These are phyloP conservation scores for Sciurus carolinensis DNA, from an alignment of 2,797 vertebrate genomes.

Conservation along the genomic window DNA sequence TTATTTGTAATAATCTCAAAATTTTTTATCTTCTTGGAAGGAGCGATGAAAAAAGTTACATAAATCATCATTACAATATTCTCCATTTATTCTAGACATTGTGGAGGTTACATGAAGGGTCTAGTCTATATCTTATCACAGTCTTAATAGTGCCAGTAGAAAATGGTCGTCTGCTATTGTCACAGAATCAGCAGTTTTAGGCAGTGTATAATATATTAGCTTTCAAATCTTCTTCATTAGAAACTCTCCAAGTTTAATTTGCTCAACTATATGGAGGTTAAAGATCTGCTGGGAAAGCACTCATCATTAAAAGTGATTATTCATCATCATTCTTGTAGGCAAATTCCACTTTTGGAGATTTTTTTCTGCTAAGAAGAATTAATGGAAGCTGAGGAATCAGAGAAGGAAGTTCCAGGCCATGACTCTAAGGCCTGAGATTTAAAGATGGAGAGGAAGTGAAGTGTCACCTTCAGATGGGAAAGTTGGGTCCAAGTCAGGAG, in stretches of 20 bases:
- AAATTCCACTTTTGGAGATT: conserved; percentile 45
- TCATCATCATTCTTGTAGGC: conserved; percentile 31
- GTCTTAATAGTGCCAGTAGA: neutral
- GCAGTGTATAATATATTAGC: conserved; percentile 59
- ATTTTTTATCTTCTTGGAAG: conserved; percentile 56
- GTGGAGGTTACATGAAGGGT: neutral
- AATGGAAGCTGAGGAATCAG: conserved; percentile 1
- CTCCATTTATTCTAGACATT: conserved; percentile 44
- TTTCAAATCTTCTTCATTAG: conserved; percentile 78
- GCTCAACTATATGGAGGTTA: conserved; percentile 66
- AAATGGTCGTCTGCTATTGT: conserved; percentile 17
- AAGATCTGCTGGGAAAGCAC: conserved; percentile 65
- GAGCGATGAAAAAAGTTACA: conserved; percentile 48
- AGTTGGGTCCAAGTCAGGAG: neutral
- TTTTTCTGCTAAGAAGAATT: conserved; percentile 69
- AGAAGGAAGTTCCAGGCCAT: neutral
- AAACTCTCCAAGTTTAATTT: conserved; percentile 73
- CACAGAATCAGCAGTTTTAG: conserved; percentile 72
- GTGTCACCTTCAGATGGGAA: neutral
- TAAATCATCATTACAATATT: conserved; percentile 63
- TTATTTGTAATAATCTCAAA: conserved; percentile 75
- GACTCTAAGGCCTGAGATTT: neutral
- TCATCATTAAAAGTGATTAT: conserved; percentile 67
- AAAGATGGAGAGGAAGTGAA: neutral
- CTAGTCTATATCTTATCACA: neutral